phyloP scores from a whole-genome alignment of 2,888 invertebrate species.

The Empis stercorea region DNA sequence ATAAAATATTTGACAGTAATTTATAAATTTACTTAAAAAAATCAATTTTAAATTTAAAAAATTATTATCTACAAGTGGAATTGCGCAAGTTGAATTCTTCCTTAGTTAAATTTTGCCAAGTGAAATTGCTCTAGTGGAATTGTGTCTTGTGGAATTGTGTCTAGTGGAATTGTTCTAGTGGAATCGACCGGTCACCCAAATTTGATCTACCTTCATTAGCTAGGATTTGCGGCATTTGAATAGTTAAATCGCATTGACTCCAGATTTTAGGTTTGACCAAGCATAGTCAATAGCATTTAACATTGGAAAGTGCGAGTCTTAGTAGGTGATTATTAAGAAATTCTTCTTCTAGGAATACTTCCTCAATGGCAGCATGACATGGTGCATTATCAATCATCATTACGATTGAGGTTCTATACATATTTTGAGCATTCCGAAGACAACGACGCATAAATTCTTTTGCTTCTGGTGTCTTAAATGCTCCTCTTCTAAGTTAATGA shows the following conservation, averaged over 20 bases:
- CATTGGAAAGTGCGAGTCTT: constrained; percentile 1
- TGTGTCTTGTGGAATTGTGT: neutral
- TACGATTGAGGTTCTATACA: neutral
- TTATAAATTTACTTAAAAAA: neutral
- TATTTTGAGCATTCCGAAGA: constrained; percentile 1
- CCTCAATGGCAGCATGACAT: constrained; percentile 3
- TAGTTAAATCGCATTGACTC: neutral
- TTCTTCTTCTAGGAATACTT: neutral
- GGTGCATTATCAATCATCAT: neutral
- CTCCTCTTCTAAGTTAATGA: neutral
- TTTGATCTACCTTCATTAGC: neutral
- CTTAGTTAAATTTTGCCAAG: neutral
- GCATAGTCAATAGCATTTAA: constrained; percentile 1
- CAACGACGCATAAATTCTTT: neutral
- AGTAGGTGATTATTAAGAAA: constrained; percentile 1
- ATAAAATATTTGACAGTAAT: neutral
- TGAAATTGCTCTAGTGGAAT: neutral
- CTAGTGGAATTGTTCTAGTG: neutral
- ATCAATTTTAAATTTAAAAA: neutral
- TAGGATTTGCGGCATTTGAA: neutral
- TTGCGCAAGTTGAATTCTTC: neutral
- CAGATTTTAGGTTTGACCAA: constrained; percentile 1
- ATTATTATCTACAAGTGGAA: neutral
- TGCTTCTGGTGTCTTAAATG: neutral
- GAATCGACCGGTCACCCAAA: neutral